These are phyloP conservation scores for Morus bassanus DNA, from an alignment of 2,797 vertebrate species.

Conservation along the genomic window DNA sequence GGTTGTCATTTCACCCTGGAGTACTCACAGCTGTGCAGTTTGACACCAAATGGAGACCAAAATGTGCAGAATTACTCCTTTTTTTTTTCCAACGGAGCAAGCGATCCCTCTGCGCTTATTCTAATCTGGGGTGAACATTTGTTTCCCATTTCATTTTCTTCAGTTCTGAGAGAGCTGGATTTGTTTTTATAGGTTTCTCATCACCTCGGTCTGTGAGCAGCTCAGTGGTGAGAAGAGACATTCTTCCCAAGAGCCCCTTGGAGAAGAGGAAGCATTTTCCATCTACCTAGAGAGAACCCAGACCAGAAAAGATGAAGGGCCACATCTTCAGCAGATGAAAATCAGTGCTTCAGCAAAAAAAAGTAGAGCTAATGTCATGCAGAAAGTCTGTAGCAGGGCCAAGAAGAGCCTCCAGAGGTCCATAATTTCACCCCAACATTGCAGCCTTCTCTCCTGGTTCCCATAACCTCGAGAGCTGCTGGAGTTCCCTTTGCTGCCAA, in stretches of 20 bases:
- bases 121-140: conserved; percentile 10
- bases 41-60: conserved; percentile 38
- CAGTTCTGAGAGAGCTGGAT: background rate
- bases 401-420: background rate
- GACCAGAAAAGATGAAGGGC: background rate
- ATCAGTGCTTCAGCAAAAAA: background rate
- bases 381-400: background rate
- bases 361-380: background rate
- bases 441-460: background rate
- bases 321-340: background rate
- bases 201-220: background rate
- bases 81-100: background rate
- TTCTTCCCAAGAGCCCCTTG: background rate
- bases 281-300: background rate
- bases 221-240: background rate
- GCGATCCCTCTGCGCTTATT: background rate
- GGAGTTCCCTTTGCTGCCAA: background rate
- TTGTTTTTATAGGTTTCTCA: conserved; percentile 22
- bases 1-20: conserved; percentile 79
- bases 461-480: background rate
- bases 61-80: conserved; percentile 16
- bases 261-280: conserved; percentile 10
- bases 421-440: background rate
- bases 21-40: conserved; percentile 74
- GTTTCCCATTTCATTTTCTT: conserved; percentile 46